Evolutionary conservation across 1,140 invertebrate genomes (phyloP), one percentile per base, ranked within the genome.

Genomic region (Sarcophaga bullata): DNA sequence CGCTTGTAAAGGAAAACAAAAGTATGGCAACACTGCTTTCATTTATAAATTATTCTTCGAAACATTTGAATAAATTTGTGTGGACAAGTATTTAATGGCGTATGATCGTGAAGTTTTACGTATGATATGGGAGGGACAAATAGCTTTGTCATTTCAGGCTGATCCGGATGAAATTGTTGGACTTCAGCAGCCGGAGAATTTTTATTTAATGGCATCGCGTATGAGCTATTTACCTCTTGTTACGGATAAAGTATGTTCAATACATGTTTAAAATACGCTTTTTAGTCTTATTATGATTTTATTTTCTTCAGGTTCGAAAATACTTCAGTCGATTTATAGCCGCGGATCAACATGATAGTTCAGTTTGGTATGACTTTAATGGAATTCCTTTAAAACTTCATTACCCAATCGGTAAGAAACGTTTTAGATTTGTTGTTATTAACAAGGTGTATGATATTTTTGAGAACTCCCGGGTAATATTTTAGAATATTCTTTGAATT

Each of bases 291-390:
- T 37, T 37, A 37, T 0, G 15, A 52, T 75, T 54, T 80, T 8
- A 3, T 48, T 13, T 52, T 9, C 47, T 73, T 37, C 85, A 97
- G 96, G 95, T 98, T 83, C 94, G 95, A 85, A 97, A 97, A 90
- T 96, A 98, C 91, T 98, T 98, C 91, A 91, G 94, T 82, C 93
- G 95, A 83, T 95, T 94, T 89, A 93, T 98, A 87, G 93, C 95
- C 78, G 94, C 94, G 87, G 95, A 97, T 84, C 94, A 95, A 89
- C 93, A 95, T 82, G 94, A 96, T 73, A 94, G 94, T 87, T 97
- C 98, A 90, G 96, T 99, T 93, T 99, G 98, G 98, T 91, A 99
- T 62, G 97, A 99, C 87, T 98, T 93, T 88, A 97, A 98, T 92
- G 97, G 97, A 19, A 94, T 94, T 83, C 96, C 98, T 11, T 90